Evolutionary conservation across 2,113 vertebrate genomes (phyloP), one percentile per base, ranked within the genome.

Genomic region (Mesembrinibis cayennensis): DNA sequence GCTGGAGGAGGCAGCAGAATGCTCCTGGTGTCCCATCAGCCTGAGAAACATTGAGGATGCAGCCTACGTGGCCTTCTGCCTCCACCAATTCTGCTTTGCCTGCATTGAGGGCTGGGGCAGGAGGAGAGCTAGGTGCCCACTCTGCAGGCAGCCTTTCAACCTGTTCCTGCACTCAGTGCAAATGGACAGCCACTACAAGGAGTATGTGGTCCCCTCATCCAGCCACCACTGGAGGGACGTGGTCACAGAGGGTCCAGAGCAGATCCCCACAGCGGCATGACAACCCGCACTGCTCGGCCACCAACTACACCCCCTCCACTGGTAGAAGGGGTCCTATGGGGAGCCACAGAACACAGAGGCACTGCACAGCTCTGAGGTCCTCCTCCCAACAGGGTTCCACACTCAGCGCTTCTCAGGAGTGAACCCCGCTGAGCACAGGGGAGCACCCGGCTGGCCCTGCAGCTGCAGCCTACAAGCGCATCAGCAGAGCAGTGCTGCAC

Each of bases 241-340:
- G 1, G 9, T 36, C 13, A 79, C 11, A 47, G 23, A 22, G 20
- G 3, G 8, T 17, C 45, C 0, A 0, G 13, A 50, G 32, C 27
- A 85, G 47, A 22, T 69, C 2, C 5, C 13, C 5, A 0, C 25
- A 5, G 10, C 0, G 0, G 14, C 23, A 11, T 0, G 1, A 15
- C 14, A 49, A 23, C 10, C 6, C 2, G 0, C 10, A 14, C 11
- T 52, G 8, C 19, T 27, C 0, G 0, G 8, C 16, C 23, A 30
- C 2, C 0, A 0, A 7, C 0, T 0, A 45, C 0, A 0, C 0
- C 5, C 11, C 4, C 2, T 70, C 10, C 1, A 1, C 8, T 7
- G 4, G 11, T 9, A 50, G 80, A 74, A 69, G 11, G 4, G 3
- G 3, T 2, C 5, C 16, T 80, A 13, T 30, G 11, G 11, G 0